phyloP scores from a whole-genome alignment of 2,113 vertebrate species.

The Camelus dromedarius region DNA sequence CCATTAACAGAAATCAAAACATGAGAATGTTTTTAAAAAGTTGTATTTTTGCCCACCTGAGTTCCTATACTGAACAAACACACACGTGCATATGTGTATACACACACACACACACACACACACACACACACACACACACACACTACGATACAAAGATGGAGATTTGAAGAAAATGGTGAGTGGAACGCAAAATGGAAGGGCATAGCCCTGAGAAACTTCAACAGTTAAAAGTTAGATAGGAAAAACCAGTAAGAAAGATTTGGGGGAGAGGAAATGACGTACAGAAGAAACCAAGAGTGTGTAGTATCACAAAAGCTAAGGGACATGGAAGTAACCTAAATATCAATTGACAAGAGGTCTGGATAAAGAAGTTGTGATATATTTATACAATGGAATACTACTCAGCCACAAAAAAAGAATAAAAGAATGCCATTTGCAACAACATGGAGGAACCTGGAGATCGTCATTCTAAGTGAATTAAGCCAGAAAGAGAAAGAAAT shows the following conservation, averaged over 20 bases:
- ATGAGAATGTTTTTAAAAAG: conserved; percentile 10
- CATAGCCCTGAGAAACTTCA: neutral
- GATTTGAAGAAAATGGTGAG: neutral
- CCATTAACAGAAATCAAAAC: neutral
- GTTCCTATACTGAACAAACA: neutral
- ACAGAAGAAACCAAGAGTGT: neutral
- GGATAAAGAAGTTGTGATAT: too few species aligned
- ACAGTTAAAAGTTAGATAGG: neutral
- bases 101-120: neutral
- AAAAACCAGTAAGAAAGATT: neutral
- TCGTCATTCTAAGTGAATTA: too few species aligned
- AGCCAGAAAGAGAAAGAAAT: too few species aligned
- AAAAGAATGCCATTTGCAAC: too few species aligned
- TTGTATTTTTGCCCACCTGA: neutral
- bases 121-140: neutral
- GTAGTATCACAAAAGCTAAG: neutral
- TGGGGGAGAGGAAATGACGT: neutral
- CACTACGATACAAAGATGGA: neutral
- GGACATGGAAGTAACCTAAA: too few species aligned
- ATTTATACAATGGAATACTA: too few species aligned
- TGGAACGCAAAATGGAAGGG: neutral
- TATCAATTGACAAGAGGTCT: too few species aligned
- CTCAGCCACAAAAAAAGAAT: too few species aligned
- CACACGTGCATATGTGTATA: neutral
- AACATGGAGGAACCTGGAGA: too few species aligned